Percentiles rank a stretch among this genome's conserved stretches.
Conservation (phyloP, 2,888 invertebrate species). For the Cheiracanthium punctorium region DNA sequence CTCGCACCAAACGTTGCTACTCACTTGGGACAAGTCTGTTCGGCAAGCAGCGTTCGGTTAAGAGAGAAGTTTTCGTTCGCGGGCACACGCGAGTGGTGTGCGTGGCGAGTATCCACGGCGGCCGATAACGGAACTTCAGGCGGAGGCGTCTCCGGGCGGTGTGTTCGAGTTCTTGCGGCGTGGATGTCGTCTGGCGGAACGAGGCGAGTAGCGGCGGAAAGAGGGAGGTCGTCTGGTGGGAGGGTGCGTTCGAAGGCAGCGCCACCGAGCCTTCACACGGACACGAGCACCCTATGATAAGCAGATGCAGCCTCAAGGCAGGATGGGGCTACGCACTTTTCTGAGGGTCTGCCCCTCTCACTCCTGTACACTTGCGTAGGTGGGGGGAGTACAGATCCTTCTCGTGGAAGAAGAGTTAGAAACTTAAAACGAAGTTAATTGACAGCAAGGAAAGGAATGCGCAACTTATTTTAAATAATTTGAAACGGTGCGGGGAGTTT, state of each 20-base stretch:
- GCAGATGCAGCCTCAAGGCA: not conserved
- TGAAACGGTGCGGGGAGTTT: too few species aligned
- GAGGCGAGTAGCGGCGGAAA: slow-evolving; percentile 10
- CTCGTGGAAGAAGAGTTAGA: too few species aligned
- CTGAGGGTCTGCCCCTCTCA: too few species aligned
- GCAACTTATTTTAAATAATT: too few species aligned
- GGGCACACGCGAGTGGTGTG: slow-evolving; percentile 23
- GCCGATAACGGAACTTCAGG: not conserved
- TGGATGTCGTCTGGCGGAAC: slow-evolving; percentile 11
- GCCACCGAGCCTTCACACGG: slow-evolving; percentile 16
- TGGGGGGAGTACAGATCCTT: too few species aligned
- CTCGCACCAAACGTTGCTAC: slow-evolving; percentile 12
- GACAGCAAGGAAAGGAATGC: too few species aligned
- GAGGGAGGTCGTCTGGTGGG: slow-evolving; percentile 39
- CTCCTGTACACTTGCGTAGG: too few species aligned
- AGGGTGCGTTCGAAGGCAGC: slow-evolving; percentile 36
- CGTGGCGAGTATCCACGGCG: slow-evolving; percentile 36
- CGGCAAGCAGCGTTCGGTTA: not conserved
- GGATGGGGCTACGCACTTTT: not conserved
- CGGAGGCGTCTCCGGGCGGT: slow-evolving; percentile 11
- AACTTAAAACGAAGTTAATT: too few species aligned
- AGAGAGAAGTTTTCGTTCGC: not conserved
- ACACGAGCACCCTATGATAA: not conserved
- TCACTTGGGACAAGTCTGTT: not conserved
- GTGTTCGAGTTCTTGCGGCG: slow-evolving; percentile 1